Evolutionary conservation across 2,888 invertebrate genomes (phyloP), one percentile per base, ranked within the genome.

Genomic region (Folsomia manolachei): DNA sequence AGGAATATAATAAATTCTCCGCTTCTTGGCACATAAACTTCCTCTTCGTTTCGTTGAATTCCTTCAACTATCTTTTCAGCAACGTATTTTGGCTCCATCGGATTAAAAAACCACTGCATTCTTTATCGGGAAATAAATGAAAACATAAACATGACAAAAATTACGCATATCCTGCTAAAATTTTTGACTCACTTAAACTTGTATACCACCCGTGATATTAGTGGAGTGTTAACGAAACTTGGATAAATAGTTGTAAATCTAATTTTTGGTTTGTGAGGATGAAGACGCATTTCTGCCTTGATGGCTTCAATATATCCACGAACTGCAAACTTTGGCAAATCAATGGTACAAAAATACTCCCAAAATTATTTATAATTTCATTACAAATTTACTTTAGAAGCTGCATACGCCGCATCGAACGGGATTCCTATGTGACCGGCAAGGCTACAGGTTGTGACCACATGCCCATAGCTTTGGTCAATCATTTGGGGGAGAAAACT

Each of bases 401-500:
- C 69, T 27, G 72, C 70, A 51, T 78, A 78, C 0, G 78, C 71
- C 0, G 73, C 65, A 11, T 65, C 69, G 51, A 61, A 51, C 0
- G 67, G 67, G 1, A 70, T 27, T 1, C 71, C 68, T n/a, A 67
- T 27, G 4, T 69, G 53, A 23, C 71, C 71, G n/a, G 71, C 72
- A 25, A 74, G 68, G 1, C 74, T 73, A 21, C 70, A 69, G 65
- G 73, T 73, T 11, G 75, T 75, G 1, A 79, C 63, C n/a, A 79
- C 71, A 25, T 77, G 70, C 4, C 79, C 79, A 1, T 73, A 71
- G 25, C 73, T 74, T 18, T 69, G 56, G 11, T 64, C 71, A 11
- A 79, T 69, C 79, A 79, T 79, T 0, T 70, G 64, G 0, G 79
- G 77, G 0, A 79, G 62, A 26, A 77, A 76, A 19, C 7, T 14